These are phyloP conservation scores for Bradypodion ventrale DNA, from an alignment of 2,797 vertebrate species.

Conservation along the genomic window DNA sequence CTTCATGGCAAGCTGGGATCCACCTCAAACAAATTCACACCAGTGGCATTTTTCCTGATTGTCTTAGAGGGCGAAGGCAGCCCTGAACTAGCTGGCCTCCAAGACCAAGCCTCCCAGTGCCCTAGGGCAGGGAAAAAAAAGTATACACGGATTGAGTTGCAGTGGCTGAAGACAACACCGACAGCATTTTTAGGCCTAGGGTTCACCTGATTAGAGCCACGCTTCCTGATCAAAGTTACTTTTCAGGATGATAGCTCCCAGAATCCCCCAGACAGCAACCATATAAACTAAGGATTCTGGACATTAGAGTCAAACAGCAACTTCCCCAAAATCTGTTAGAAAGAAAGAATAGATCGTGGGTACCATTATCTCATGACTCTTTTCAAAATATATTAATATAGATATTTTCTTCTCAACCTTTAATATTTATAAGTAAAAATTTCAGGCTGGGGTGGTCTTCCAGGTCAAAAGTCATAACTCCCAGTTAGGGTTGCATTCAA, in stretches of 20 bases:
- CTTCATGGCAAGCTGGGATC: too few relatives aligned
- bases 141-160: too few relatives aligned
- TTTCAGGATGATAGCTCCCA: neutral
- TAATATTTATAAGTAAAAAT: neutral
- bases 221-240: neutral
- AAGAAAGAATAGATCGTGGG: neutral
- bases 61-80: too few relatives aligned
- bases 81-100: too few relatives aligned
- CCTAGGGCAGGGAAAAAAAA: too few relatives aligned
- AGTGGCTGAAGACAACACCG: too few relatives aligned
- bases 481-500: neutral
- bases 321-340: neutral
- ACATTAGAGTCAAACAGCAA: neutral
- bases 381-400: neutral
- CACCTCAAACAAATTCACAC: too few relatives aligned
- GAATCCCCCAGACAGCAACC: neutral
- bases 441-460: neutral
- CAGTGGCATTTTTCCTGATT: too few relatives aligned
- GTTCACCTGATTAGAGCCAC: neutral
- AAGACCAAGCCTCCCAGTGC: too few relatives aligned
- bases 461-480: neutral
- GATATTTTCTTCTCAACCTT: neutral
- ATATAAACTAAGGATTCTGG: neutral
- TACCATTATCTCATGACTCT: neutral
- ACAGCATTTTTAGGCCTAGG: neutral